Percentiles rank a stretch among this genome's conserved stretches.
Conservation (phyloP, 2,797 vertebrate genomes). For the Neoniphon sammara region DNA sequence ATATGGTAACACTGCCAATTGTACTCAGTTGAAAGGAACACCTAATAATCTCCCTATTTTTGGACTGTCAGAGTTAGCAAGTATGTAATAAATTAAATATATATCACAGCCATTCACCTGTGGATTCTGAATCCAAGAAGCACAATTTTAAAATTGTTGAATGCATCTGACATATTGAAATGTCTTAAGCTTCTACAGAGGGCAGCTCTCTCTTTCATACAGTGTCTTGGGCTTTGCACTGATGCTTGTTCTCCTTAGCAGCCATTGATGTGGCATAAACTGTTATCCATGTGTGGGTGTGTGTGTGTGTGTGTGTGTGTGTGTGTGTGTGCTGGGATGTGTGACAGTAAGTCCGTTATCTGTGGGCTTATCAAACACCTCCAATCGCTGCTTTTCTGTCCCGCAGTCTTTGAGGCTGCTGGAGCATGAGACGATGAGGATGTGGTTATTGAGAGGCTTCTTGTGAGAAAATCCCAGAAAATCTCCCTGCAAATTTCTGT, state of each 20-base stretch:
- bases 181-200: constrained; percentile 33
- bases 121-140: constrained; percentile 26
- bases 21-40: too few species aligned
- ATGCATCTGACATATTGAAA: constrained; percentile 43
- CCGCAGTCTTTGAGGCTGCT: constrained; percentile 67
- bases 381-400: constrained; percentile 58
- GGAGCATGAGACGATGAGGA: constrained; percentile 53
- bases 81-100: not conserved
- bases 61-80: too few species aligned
- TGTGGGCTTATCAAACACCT: constrained; percentile 69
- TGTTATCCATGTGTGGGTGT: constrained; percentile 30
- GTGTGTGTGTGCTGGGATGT: constrained; percentile 64
- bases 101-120: constrained; percentile 30
- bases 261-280: constrained; percentile 60
- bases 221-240: constrained; percentile 18
- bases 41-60: too few species aligned
- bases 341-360: constrained; percentile 71
- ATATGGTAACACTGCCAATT: too few species aligned
- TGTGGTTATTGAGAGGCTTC: constrained; percentile 44
- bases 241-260: constrained; percentile 52
- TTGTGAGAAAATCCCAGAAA: constrained; percentile 42
- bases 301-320: constrained; percentile 50
- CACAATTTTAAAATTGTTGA: constrained; percentile 37
- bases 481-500: constrained; percentile 42
- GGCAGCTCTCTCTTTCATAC: constrained; percentile 60